Evolutionary conservation across 2,888 invertebrate genomes (phyloP).

Genomic region (Balanococcus diminutus): DNA sequence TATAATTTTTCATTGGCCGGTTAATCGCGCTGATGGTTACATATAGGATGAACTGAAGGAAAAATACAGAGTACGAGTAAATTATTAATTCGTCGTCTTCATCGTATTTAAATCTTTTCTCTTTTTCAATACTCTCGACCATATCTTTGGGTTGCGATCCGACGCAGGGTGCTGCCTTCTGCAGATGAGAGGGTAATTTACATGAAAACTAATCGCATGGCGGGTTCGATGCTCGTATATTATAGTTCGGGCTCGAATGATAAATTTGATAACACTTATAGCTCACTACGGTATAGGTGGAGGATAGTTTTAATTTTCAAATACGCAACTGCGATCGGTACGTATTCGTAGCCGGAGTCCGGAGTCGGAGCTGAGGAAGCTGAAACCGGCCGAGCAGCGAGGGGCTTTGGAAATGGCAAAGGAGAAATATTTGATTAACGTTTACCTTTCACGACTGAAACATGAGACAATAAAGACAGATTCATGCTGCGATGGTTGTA

Average conservation of each 20-base stretch:
- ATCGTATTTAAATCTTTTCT: background rate
- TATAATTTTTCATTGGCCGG: background rate
- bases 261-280: background rate
- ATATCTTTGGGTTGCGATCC: too few relatives aligned
- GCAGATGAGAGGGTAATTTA: background rate
- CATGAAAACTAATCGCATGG: background rate
- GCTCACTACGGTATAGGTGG: background rate
- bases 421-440: conserved; percentile 43
- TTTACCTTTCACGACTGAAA: conserved; percentile 46
- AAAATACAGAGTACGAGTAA: background rate
- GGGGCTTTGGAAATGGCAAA: background rate
- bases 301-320: conserved; percentile 25
- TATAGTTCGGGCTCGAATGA: background rate
- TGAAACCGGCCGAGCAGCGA: background rate
- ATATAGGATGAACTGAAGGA: background rate
- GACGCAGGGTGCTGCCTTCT: too few relatives aligned
- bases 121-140: background rate
- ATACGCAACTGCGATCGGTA: background rate
- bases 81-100: background rate
- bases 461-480: conserved; percentile 51
- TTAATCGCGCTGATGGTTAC: background rate
- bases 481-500: conserved; percentile 47
- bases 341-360: too few relatives aligned
- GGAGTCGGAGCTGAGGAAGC: too few relatives aligned
- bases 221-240: background rate